These are phyloP conservation scores for Andrena dorsata DNA, from an alignment of 2,888 invertebrate genomes.

Conservation along the genomic window DNA sequence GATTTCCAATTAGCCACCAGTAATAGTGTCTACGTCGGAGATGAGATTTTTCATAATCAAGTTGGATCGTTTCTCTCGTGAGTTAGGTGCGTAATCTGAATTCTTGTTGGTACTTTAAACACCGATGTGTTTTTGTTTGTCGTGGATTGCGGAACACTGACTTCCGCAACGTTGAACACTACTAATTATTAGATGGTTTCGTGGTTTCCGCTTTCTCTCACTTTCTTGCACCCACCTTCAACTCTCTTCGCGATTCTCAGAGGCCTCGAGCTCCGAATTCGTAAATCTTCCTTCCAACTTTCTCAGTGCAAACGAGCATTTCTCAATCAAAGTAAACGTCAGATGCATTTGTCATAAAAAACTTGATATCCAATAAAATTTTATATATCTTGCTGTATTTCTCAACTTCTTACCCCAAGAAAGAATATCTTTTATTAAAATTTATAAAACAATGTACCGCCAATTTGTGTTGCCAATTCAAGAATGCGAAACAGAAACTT, in stretches of 20 bases:
- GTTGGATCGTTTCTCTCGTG: conserved; percentile 52
- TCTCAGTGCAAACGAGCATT: conserved; percentile 1
- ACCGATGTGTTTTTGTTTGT: conserved; percentile 44
- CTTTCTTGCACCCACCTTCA: conserved; percentile 13
- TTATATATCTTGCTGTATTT: too few species aligned
- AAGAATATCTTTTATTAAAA: too few species aligned
- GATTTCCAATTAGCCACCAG: conserved; percentile 79
- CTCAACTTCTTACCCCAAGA: too few species aligned
- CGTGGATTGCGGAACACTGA: conserved; percentile 22
- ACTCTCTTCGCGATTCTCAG: not conserved
- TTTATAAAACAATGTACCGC: too few species aligned
- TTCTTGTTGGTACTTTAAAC: conserved; percentile 46
- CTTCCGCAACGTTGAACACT: conserved; percentile 57
- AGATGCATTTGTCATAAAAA: too few species aligned
- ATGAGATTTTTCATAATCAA: conserved; percentile 76
- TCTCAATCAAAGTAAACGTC: not conserved
- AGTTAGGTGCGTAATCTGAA: conserved; percentile 47
- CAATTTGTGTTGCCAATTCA: too few species aligned
- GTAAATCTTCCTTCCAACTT: conserved; percentile 31
- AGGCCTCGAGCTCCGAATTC: not conserved
- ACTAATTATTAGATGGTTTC: conserved; percentile 54
- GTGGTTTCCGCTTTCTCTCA: conserved; percentile 43
- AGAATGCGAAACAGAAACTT: too few species aligned
- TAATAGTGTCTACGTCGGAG: conserved; percentile 79
- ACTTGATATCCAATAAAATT: too few species aligned